A percentile compares a stretch with the other conserved stretches of the same genome.
phyloP scores from a whole-genome alignment of 2,113 vertebrate species.

The Eira barbara region DNA sequence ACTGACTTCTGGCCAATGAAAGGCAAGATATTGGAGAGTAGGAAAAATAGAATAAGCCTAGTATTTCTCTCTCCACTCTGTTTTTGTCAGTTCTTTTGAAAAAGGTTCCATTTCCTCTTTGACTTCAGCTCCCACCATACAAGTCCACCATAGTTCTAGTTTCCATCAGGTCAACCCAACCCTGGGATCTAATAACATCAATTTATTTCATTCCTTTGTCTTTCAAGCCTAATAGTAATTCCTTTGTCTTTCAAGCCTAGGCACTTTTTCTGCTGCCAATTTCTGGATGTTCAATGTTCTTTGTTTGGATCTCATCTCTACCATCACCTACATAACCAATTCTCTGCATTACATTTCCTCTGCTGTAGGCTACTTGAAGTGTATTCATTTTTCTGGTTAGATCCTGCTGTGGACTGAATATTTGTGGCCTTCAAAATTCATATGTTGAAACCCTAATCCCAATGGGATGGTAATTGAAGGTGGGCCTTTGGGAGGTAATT shows the following conservation, averaged over 20 bases:
- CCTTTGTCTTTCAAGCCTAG: background rate
- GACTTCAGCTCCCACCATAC: background rate
- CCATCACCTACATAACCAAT: background rate
- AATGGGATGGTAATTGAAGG: background rate
- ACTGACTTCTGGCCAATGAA: background rate
- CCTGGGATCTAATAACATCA: background rate
- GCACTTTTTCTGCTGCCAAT: background rate
- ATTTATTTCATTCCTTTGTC: background rate
- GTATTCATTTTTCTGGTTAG: background rate
- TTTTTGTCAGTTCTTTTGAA: conserved; percentile 42
- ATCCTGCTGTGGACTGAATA: background rate
- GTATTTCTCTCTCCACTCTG: background rate
- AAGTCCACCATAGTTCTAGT: background rate
- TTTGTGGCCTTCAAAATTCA: background rate
- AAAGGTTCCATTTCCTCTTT: conserved; percentile 46
- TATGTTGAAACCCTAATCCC: background rate
- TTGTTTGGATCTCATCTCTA: background rate
- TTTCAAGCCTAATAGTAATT: background rate
- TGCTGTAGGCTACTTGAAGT: background rate
- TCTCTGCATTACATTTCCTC: background rate
- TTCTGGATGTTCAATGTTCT: background rate
- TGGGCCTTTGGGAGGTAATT: background rate
- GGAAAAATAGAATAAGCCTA: background rate
- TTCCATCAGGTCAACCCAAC: background rate
- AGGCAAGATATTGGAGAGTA: background rate